Percentiles rank a stretch among this genome's conserved stretches.
phyloP scores from a whole-genome alignment of 64 coral and sea anemone genomes.

The Anthopleura sola region DNA sequence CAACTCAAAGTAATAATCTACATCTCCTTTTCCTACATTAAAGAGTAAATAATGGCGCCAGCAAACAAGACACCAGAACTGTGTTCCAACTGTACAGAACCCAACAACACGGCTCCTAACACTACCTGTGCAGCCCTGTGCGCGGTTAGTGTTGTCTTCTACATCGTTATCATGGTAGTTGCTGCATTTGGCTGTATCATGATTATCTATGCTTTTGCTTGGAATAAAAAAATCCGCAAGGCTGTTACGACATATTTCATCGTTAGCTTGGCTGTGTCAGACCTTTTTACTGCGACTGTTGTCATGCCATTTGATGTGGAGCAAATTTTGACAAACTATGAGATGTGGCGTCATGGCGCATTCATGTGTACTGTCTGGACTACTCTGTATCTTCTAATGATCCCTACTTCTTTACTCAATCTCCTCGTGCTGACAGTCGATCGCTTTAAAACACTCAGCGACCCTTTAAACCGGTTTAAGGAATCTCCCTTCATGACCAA shows the following conservation, averaged over 20 bases:
- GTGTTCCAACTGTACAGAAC: background rate
- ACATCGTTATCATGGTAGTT: background rate
- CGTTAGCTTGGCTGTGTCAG: slow-evolving; percentile 20
- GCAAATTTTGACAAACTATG: background rate
- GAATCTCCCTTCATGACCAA: slow-evolving; percentile 30
- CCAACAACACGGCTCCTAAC: background rate
- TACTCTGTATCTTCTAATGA: slow-evolving; percentile 9
- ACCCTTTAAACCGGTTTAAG: slow-evolving; percentile 23
- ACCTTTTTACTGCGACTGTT: background rate
- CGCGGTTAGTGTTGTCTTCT: background rate
- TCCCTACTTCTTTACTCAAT: slow-evolving; percentile 25
- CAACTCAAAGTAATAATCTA: too few species aligned
- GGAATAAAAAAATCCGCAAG: slow-evolving; percentile 4
- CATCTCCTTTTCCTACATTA: too few species aligned
- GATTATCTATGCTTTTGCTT: background rate
- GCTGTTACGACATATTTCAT: slow-evolving; percentile 7
- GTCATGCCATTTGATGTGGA: slow-evolving; percentile 33
- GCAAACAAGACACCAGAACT: too few species aligned
- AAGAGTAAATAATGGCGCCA: too few species aligned
- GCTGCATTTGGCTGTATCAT: background rate
- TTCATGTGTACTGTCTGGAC: slow-evolving; percentile 32
- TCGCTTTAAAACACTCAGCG: slow-evolving; percentile 18
- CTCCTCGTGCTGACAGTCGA: slow-evolving; percentile 20
- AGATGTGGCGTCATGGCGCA: slow-evolving; percentile 30
- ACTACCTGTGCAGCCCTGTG: background rate